Base-by-base conservation (phyloP, 35 echinoderm and acorn worm genomes). In the Anneissia japonica region DNA sequence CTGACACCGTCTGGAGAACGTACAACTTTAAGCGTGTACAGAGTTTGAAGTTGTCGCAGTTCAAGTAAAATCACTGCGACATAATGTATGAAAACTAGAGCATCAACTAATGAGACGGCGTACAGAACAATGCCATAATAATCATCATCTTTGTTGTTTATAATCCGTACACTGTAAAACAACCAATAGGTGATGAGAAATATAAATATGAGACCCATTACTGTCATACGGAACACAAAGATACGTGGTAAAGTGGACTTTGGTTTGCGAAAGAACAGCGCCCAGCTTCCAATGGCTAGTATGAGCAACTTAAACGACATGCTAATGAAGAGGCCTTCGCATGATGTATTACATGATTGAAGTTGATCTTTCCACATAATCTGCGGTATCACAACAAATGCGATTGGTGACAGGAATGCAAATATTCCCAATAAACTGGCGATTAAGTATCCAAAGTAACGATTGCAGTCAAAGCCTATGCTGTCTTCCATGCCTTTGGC, bases 251-350 rank as follows among this genome's bases (percentile, higher is more conserved):
- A 41, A 3, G 73, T 91, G 36, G 89, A 79, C 72, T 87, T 91
- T 34, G 96, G 96, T 77, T 89, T 94, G 21, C 92, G 89, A 38
- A 99, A 88, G 39, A 99, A 99, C 21, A 94, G 56, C 21, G 92
- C 92, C 92, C 92, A 91, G 38, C 92, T 94, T 0, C 96, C 96
- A 30, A 99, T 88, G 23, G 84, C 36, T 9, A 99, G 75, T 32
- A 99, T 94, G 29, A 99, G 76, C 10, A 99, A 84, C 77, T 99
- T 99, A 87, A 99, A 99, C 19, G 89, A 90, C 86, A 99, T 94
- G 72, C 96, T 99, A 77, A 99, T 99, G 82, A 99, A 93, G 30
- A 99, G 96, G n/a, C 96, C 96, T 28, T 99, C 91, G 46, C 96
- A 99, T 0, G 82, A 55, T 21, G 92, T 91, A 29, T 86, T 86